phyloP scores from a whole-genome alignment of 2,797 vertebrate genomes.

The Gallirallus australis region DNA sequence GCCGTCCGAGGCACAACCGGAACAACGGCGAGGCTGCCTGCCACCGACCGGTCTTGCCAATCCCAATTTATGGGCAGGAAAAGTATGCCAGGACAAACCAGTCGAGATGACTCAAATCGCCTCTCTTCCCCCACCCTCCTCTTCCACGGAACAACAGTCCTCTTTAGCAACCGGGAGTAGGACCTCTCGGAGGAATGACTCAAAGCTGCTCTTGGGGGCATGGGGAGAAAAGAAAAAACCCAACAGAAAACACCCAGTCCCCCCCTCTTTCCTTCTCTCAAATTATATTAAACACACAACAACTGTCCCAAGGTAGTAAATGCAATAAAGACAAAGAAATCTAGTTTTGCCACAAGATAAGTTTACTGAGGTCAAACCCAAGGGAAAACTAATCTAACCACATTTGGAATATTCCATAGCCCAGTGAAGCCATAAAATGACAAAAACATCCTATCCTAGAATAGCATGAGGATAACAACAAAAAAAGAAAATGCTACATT shows the following conservation, averaged over 20 bases:
- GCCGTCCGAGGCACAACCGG: slow-evolving; percentile 1
- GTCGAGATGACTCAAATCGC: slow-evolving; percentile 76
- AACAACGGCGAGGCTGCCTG: slow-evolving; percentile 1
- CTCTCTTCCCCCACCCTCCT: slow-evolving; percentile 67
- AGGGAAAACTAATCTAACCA: slow-evolving; percentile 61
- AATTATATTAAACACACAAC: neutral
- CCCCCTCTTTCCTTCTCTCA: no score
- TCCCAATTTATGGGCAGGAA: slow-evolving; percentile 78
- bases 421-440: slow-evolving; percentile 57
- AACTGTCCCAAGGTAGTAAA: neutral
- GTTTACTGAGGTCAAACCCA: slow-evolving; percentile 63
- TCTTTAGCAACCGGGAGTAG: slow-evolving; percentile 53
- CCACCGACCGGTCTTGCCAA: slow-evolving; percentile 45
- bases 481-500: neutral
- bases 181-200: slow-evolving; percentile 72
- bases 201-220: slow-evolving; percentile 48
- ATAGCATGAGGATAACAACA: slow-evolving; percentile 34
- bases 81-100: slow-evolving; percentile 77
- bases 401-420: slow-evolving; percentile 49
- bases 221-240: neutral
- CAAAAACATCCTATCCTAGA: slow-evolving; percentile 67
- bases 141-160: slow-evolving; percentile 71
- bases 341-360: slow-evolving; percentile 39
- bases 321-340: neutral
- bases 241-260: neutral